Evolutionary conservation across 2,888 invertebrate species (phyloP), one percentile per base, ranked within the genome.

Genomic region (Octonoba sinensis): DNA sequence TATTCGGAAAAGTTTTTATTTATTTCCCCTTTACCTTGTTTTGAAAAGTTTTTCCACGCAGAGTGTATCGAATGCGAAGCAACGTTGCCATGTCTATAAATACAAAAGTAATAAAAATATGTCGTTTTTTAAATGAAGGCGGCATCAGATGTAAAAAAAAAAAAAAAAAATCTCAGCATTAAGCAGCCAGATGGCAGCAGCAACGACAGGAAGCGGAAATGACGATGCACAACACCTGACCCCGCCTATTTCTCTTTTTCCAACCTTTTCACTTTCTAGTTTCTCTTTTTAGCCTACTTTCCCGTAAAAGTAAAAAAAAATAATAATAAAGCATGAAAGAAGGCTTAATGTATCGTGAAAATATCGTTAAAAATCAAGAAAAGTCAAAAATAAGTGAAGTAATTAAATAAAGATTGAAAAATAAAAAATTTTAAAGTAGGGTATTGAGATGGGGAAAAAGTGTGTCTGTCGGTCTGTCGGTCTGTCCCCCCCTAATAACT

Each of bases 181-280:
- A 6, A 20, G 13, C 22, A 59, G 1, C 76, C 76, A 76, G 69
- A 76, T 76, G 76, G 76, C 76, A 76, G 62, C 24, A 27, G 20
- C 13, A 54, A 69, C 66, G 73, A 66, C 67, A 67, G 79, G 79
- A 72, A 79, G 56, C 73, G 79, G 73, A 79, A 79, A 67, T 73
- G 49, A 67, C 66, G 79, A 49, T 56, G 69, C 69, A 57, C 51
- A 79, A 67, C 72, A 79, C 73, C 62, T 79, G 67, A 44, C 67
- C 27, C 56, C 73, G 22, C 79, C 67, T 36, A 11, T 11, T 36
- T 36, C 36, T 36, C 36, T 36, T 36, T 27, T 27, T 36, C 11
- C n/a, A n/a, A n/a, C n/a, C n/a, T n/a, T n/a, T n/a, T n/a, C n/a
- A n/a, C n/a, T n/a, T n/a, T n/a, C n/a, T n/a, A n/a, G n/a, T n/a